Conservation (phyloP, 2,797 vertebrate species). For the Chrosomus eos region DNA sequence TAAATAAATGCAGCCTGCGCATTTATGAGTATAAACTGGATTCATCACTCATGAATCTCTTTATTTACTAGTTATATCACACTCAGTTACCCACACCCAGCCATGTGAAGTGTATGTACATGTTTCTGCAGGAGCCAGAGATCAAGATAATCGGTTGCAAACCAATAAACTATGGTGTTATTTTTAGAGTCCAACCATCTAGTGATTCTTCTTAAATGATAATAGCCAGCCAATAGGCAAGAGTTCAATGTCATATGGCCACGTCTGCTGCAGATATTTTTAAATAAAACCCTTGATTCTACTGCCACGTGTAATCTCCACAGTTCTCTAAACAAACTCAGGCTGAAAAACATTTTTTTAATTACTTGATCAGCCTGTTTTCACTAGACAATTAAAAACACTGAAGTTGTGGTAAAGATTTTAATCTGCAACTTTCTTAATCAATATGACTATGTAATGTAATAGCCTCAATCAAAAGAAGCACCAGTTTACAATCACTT, state of each 20-base stretch:
- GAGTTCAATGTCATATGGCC: slow-evolving; percentile 11
- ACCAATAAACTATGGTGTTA: neutral
- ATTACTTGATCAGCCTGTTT: slow-evolving; percentile 12
- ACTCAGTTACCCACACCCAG: slow-evolving; percentile 24
- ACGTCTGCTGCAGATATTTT: neutral
- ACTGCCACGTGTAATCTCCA: neutral
- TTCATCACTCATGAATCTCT: neutral
- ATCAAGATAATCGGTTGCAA: neutral
- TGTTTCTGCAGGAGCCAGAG: slow-evolving; percentile 3
- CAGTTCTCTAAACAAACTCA: neutral
- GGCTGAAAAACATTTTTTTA: slow-evolving; percentile 24
- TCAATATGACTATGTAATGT: neutral
- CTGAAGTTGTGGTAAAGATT: neutral
- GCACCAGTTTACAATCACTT: slow-evolving; percentile 20
- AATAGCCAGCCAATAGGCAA: slow-evolving; percentile 26
- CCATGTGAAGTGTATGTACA: neutral
- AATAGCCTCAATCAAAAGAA: neutral
- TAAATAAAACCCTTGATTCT: neutral
- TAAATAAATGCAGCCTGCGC: neutral
- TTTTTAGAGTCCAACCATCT: neutral
- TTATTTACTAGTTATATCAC: neutral
- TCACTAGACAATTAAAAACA: neutral
- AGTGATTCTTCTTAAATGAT: neutral
- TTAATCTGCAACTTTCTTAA: neutral
- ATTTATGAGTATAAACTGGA: neutral